A percentile compares a stretch with the other conserved stretches of the same genome.
phyloP scores from a whole-genome alignment of 2,888 invertebrate genomes.

The Hermaeophaga mercurialis region DNA sequence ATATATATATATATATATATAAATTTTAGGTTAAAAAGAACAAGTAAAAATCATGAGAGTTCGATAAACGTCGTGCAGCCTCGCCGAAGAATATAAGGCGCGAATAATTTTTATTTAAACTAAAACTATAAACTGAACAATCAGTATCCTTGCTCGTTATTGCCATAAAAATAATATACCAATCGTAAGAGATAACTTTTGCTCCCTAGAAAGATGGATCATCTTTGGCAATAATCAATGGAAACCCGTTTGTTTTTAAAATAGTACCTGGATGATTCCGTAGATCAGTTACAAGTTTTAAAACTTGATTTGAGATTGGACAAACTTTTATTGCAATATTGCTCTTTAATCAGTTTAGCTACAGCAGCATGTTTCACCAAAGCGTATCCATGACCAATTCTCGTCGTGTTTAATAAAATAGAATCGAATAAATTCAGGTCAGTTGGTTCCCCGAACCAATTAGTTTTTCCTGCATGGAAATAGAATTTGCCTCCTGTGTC shows the following conservation, averaged over 20 bases:
- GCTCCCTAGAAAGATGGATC: constrained; percentile 79
- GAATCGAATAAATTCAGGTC: constrained; percentile 81
- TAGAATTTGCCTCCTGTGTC: constrained; percentile 44
- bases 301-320: constrained; percentile 76
- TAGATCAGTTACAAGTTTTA: constrained; percentile 71
- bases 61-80: too few species aligned
- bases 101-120: too few species aligned
- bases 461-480: constrained; percentile 69
- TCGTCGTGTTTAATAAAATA: constrained; percentile 70
- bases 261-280: constrained; percentile 75
- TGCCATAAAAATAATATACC: constrained; percentile 78
- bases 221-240: constrained; percentile 76
- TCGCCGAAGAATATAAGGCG: too few species aligned
- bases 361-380: constrained; percentile 73
- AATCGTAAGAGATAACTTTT: constrained; percentile 74
- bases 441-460: constrained; percentile 70
- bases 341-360: constrained; percentile 62
- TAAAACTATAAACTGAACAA: too few species aligned
- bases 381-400: constrained; percentile 81
- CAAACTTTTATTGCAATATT: constrained; percentile 76
- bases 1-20: too few species aligned
- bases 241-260: constrained; percentile 69
- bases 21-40: too few species aligned
- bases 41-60: too few species aligned
- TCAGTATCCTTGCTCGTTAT: constrained; percentile 71